A percentile compares a stretch with the other conserved stretches of the same genome.
These are phyloP conservation scores for Parelbella ahira DNA, from an alignment of 2,888 invertebrate genomes.

Conservation along the genomic window DNA sequence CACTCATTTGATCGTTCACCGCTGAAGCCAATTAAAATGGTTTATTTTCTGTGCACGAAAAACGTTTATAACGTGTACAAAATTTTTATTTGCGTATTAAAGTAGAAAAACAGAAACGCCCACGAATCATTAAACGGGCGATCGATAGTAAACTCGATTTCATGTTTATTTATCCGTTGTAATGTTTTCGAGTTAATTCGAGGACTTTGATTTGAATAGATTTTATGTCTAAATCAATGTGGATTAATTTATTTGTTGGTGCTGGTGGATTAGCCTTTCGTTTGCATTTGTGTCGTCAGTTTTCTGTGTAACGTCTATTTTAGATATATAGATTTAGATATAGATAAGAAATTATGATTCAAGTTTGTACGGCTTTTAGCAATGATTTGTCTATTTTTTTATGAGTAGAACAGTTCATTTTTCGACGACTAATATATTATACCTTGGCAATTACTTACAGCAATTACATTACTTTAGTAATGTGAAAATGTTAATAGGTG, in stretches of 20 bases:
- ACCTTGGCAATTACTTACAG: too few relatives aligned
- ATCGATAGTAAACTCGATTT: conserved; percentile 24
- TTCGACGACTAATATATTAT: too few relatives aligned
- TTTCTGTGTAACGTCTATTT: too few relatives aligned
- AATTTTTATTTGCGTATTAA: conserved; percentile 21
- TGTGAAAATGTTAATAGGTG: too few relatives aligned
- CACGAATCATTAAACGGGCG: conserved; percentile 16
- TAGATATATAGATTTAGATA: too few relatives aligned
- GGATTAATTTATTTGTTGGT: not conserved
- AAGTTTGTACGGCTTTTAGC: too few relatives aligned
- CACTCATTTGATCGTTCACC: conserved; percentile 5
- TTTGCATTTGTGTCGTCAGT: too few relatives aligned
- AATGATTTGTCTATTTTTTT: too few relatives aligned
- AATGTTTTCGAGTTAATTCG: conserved; percentile 28
- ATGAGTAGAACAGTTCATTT: too few relatives aligned
- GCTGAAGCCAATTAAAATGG: conserved; percentile 20
- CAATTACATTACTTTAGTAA: too few relatives aligned
- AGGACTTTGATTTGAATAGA: conserved; percentile 25
- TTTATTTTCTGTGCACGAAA: conserved; percentile 15
- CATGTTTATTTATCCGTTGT: conserved; percentile 22
- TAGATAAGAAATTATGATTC: too few relatives aligned
- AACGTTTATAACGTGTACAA: conserved; percentile 8
- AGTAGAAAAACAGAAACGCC: conserved; percentile 14
- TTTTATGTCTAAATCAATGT: conserved; percentile 32
- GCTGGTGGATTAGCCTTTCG: too few relatives aligned